Conservation (phyloP, 1,140 invertebrate genomes). For the Lerema accius region DNA sequence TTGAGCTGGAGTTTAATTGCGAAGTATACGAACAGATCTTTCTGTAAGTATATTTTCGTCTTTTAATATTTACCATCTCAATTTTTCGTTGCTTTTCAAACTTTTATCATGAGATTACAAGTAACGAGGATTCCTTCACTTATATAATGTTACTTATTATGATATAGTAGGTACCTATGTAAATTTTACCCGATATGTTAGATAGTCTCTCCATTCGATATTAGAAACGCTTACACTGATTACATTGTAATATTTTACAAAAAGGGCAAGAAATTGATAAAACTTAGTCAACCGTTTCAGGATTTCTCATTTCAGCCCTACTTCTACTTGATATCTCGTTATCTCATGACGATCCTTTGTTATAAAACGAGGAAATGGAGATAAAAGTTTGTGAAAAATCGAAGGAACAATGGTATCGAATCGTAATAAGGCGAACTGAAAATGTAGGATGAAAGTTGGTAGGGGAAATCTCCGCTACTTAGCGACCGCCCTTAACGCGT, state of each 20-base stretch:
- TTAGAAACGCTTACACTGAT: too few species aligned
- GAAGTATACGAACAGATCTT: background rate
- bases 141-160: too few species aligned
- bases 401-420: slow-evolving; percentile 25
- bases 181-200: too few species aligned
- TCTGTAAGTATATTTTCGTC: background rate
- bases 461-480: too few species aligned
- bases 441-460: slow-evolving; percentile 15
- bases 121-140: too few species aligned
- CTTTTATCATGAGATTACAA: too few species aligned
- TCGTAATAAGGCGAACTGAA: slow-evolving; percentile 13
- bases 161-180: too few species aligned
- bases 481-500: too few species aligned
- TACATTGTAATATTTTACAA: too few species aligned
- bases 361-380: slow-evolving; percentile 20
- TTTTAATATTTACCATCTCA: too few species aligned
- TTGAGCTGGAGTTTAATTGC: background rate
- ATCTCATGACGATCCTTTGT: slow-evolving; percentile 30
- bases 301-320: slow-evolving; percentile 12
- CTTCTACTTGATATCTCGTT: slow-evolving; percentile 21
- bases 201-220: too few species aligned
- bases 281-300: background rate
- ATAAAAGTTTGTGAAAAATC: slow-evolving; percentile 33
- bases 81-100: too few species aligned
- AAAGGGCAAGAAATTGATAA: background rate